Evolutionary conservation across 2,113 vertebrate species (phyloP).

Genomic region (Glareola pratincola): DNA sequence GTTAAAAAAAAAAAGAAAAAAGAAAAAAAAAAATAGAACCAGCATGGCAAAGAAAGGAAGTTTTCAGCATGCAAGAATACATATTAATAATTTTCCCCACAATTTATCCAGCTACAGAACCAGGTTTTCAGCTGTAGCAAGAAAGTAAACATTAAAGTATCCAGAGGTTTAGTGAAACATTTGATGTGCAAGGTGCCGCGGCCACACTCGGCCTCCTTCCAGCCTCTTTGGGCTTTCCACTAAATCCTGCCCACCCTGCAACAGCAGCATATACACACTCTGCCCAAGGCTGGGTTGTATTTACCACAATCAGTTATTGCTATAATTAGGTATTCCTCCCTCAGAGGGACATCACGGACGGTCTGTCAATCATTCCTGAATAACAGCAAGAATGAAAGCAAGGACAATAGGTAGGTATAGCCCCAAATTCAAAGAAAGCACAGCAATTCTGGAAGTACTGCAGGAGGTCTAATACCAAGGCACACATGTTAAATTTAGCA

Average conservation of each 20-base stretch:
- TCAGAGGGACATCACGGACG: background rate
- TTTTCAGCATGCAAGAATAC: background rate
- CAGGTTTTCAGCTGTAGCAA: background rate
- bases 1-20: background rate
- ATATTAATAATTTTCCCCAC: background rate
- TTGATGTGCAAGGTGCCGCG: rapidly evolving
- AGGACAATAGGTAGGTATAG: background rate
- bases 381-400: background rate
- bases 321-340: background rate
- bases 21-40: background rate
- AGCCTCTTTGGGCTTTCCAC: background rate
- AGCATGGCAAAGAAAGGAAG: background rate
- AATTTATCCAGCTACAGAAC: background rate
- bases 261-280: background rate
- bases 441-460: background rate
- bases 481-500: rapidly evolving
- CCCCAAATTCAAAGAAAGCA: background rate
- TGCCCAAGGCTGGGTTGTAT: background rate
- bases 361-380: background rate
- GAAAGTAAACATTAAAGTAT: background rate
- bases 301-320: background rate
- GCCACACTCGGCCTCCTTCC: background rate
- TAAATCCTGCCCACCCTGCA: background rate
- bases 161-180: background rate
- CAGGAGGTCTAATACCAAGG: background rate